Evolutionary conservation across 2,888 invertebrate species (phyloP), one percentile per base, ranked within the genome.

Genomic region (Limenitis camilla): DNA sequence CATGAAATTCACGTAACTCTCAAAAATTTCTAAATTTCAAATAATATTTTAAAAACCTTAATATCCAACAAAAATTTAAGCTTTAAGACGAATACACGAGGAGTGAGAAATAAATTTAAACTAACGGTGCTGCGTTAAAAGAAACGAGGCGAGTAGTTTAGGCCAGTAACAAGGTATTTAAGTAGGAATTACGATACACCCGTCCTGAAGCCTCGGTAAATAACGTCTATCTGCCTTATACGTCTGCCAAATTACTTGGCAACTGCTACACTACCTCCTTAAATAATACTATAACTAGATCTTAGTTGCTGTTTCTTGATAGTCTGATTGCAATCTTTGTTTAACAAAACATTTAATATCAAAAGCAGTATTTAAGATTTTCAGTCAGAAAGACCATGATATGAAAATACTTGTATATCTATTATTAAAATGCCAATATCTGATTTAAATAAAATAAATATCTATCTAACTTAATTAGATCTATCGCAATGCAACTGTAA

Each of bases 171-270:
- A 52, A 27, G 52, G 60, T 61, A 60, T 61, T 62, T 81, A 82
- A 81, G 79, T 67, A 77, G 72, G 75, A 83, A 77, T 81, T 81
- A 83, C 81, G 79, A 76, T 69, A 71, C 64, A 68, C 69, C 69
- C 68, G 71, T 68, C 74, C 75, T 78, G 79, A 76, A 69, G 78
- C 76, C 70, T 71, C 70, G 69, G 80, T 84, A 84, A 83, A 84
- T 81, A 82, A 81, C 75, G 71, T 71, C 69, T 81, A 82, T 82
- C 80, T 80, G 72, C 69, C 76, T 73, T 72, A 72, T 58, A 72
- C 72, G 68, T 71, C 72, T 80, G 85, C 84, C 84, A 82, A 83
- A 85, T 82, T 80, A 77, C 84, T 83, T 84, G 83, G 82, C 85
- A 84, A 68, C 77, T 80, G 69, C 77, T 80, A 78, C 78, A 78